Evolutionary conservation across 2,888 invertebrate genomes (phyloP).

Genomic region (Amphipoea oculea): DNA sequence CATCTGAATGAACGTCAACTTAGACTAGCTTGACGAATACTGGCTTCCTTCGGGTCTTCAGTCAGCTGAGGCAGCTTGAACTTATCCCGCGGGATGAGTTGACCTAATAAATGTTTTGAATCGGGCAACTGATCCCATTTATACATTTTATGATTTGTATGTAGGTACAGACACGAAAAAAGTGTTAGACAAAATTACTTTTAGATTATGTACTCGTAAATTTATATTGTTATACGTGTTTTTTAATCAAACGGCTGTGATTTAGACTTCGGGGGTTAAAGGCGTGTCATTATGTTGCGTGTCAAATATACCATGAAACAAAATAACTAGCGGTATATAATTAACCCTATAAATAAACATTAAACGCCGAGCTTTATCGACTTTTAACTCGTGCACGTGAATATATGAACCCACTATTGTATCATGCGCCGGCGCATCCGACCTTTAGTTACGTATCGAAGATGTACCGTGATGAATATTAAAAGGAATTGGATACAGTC

Average conservation of each 20-base stretch:
- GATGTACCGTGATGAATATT: slow-evolving; percentile 70
- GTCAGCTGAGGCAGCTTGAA: no score
- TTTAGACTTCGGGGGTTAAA: background rate
- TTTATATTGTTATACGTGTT: no score
- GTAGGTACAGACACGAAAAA: no score
- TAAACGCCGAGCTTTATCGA: slow-evolving; percentile 35
- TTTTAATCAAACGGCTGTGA: no score
- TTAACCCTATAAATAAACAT: slow-evolving; percentile 27
- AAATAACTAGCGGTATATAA: background rate
- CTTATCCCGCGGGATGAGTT: no score
- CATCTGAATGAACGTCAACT: background rate
- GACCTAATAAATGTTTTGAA: no score
- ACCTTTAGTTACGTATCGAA: slow-evolving; percentile 68
- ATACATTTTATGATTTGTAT: no score
- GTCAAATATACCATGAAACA: background rate
- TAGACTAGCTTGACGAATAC: background rate
- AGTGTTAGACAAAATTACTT: no score
- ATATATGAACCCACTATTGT: slow-evolving; percentile 55
- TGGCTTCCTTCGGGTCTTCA: background rate
- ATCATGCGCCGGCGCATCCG: slow-evolving; percentile 54
- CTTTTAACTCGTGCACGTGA: slow-evolving; percentile 54
- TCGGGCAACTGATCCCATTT: no score
- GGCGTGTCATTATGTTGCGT: no score
- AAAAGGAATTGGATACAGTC: slow-evolving; percentile 58
- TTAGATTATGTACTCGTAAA: no score